Percentiles rank a stretch among this genome's conserved stretches.
phyloP scores from a whole-genome alignment of 2,797 vertebrate genomes.

The Sebastolobus alascanus region DNA sequence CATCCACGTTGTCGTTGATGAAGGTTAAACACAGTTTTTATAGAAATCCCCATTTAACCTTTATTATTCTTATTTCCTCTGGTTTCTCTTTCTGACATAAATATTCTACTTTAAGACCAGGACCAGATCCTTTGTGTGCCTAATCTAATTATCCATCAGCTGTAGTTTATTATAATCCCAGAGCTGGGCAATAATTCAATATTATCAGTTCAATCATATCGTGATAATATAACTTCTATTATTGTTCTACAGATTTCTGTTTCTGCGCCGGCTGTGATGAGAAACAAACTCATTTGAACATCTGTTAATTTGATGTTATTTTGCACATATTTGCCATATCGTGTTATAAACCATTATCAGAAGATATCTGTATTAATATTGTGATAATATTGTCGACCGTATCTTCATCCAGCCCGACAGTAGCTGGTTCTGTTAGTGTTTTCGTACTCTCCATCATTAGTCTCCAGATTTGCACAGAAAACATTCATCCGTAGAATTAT shows the following conservation, averaged over 20 bases:
- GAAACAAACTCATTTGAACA: neutral
- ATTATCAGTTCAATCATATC: neutral
- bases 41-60: neutral
- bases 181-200: neutral
- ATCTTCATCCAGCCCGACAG: neutral
- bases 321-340: neutral
- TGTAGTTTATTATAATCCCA: neutral
- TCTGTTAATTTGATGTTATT: neutral
- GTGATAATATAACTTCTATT: neutral
- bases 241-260: neutral
- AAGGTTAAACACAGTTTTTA: neutral
- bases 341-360: neutral
- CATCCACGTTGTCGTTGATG: neutral
- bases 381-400: neutral
- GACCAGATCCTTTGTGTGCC: neutral
- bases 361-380: neutral
- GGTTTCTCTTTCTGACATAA: no score
- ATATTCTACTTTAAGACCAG: neutral
- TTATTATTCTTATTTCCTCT: neutral
- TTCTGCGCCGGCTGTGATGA: neutral
- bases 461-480: neutral
- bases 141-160: no score
- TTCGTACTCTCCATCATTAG: no score
- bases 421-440: no score
- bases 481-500: no score